Evolutionary conservation across 2,113 vertebrate genomes (phyloP).

Genomic region (Lagopus muta): DNA sequence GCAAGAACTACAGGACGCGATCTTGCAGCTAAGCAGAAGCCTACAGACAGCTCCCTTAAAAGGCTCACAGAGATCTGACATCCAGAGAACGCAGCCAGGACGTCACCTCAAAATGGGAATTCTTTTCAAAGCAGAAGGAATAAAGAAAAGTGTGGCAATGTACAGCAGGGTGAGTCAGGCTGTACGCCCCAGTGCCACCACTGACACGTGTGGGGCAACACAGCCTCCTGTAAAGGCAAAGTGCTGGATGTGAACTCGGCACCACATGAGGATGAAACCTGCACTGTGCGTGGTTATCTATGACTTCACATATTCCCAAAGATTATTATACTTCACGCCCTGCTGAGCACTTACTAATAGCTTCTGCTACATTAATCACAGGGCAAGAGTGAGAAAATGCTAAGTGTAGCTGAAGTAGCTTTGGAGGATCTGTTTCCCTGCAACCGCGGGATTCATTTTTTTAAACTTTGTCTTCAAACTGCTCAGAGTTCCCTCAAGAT

Average conservation of each 20-base stretch:
- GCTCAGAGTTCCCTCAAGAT: neutral
- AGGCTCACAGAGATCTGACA: neutral
- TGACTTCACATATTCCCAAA: neutral
- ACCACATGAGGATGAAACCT: neutral
- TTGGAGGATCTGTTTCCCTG: neutral
- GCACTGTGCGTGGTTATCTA: neutral
- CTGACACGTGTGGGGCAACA: neutral
- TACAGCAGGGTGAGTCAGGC: neutral
- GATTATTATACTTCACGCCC: neutral
- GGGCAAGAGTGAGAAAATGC: neutral
- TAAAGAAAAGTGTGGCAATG: neutral
- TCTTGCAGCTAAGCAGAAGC: neutral
- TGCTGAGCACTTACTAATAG: neutral
- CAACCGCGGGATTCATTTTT: neutral
- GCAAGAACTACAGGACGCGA: neutral
- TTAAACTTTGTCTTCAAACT: neutral
- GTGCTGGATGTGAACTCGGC: neutral
- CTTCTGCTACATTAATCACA: neutral
- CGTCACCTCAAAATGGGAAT: neutral
- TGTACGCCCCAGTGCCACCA: rapidly evolving
- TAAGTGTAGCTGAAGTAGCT: neutral
- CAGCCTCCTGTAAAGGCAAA: neutral
- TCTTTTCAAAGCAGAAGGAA: neutral
- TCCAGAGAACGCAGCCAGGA: neutral
- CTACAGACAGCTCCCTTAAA: neutral